Base-by-base conservation (phyloP, 2,113 vertebrate genomes). In the Xiphophorus maculatus region DNA sequence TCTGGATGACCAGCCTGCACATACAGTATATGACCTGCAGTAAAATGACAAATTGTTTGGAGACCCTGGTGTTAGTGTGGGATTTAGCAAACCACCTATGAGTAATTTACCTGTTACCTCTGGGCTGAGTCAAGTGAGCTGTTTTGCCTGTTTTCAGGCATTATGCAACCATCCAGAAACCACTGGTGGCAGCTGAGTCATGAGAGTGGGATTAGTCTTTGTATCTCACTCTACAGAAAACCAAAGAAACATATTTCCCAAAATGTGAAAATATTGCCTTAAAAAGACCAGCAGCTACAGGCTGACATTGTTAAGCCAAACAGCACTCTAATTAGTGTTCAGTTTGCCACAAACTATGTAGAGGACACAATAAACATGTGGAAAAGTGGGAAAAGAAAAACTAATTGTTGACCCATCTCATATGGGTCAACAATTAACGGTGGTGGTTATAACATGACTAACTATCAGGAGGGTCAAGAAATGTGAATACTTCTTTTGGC, bases 1-100 rank as follows among this genome's bases (percentile, higher is more conserved):
- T 25, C 51, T 65, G 69, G 25, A 42, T 35, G 64, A 71, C 54
- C 19, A 64, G 68, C 58, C 44, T 30, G 62, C 48, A 42, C 33
- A 27, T 54, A 30, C 30, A 30, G 30, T 30, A 19, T 6, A 61
- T 63, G 32, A 71, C 48, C 63, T 35, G 48, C 37, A 71, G 33
- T 37, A 25, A 77, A 69, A 69, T 68, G 32, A 66, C 66, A 30
- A 71, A 44, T 42, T 35, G 12, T 63, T 54, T 70, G 6, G 42
- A 4, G 33, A 30, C 30, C 32, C 32, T 54, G n/a, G 48, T 65
- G 64, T 25, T 44, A 27, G 35, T 22, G 35, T 66, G 6, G 13
- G 54, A 66, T 32, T 40, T 30, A 71, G 42, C 28, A 71, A 27
- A 65, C 27, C 14, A 37, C n/a, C 37, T 60, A 40, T 71, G 44